phyloP scores from a whole-genome alignment of 2,113 vertebrate genomes.

The Caloenas nicobarica region DNA sequence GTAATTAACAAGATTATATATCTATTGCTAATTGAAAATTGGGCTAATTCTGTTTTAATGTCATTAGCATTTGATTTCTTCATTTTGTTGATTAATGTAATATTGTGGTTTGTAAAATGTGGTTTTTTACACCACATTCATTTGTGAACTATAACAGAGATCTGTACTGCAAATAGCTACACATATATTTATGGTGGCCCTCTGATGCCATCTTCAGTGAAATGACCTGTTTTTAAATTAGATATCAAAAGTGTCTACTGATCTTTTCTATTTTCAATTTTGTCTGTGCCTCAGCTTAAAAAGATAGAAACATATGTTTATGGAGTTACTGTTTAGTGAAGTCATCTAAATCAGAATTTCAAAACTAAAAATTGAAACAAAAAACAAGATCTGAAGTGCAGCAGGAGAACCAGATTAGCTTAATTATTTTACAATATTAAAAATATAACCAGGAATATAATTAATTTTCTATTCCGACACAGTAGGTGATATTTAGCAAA shows the following conservation, averaged over 20 bases:
- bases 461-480: background rate
- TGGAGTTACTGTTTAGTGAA: background rate
- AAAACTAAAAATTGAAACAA: fast-evolving
- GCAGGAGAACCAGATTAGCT: background rate
- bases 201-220: background rate
- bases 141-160: background rate
- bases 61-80: background rate
- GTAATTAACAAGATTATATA: background rate
- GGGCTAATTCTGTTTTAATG: background rate
- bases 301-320: fast-evolving
- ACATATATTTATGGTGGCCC: background rate
- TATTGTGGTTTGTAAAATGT: background rate
- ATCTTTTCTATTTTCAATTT: background rate
- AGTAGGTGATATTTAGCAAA: background rate
- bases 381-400: background rate
- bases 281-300: background rate
- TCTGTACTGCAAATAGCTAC: background rate
- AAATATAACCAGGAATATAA: background rate
- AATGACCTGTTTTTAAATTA: background rate
- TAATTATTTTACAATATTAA: background rate
- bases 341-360: too few relatives aligned
- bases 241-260: background rate
- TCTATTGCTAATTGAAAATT: background rate
- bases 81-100: background rate
- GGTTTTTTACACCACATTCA: background rate